Percentiles rank a stretch among this genome's conserved stretches.
These are phyloP conservation scores for Sminthopsis crassicaudata DNA, from an alignment of 2,113 vertebrate genomes.

Conservation along the genomic window DNA sequence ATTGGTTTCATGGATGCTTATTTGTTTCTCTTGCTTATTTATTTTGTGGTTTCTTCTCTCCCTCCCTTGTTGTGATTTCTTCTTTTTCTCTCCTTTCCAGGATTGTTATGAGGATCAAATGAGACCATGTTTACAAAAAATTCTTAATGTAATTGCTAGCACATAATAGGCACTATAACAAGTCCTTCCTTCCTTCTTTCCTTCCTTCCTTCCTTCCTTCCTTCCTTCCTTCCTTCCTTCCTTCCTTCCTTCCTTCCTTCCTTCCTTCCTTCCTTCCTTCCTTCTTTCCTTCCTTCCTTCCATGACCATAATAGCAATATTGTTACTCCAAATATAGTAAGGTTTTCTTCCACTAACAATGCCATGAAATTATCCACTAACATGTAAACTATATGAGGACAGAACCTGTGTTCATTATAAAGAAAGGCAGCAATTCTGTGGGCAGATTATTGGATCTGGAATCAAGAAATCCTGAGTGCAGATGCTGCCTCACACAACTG, in stretches of 20 bases:
- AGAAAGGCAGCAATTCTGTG: too few relatives aligned
- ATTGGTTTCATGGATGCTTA: constrained; percentile 4
- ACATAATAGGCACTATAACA: background rate
- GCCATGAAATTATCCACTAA: too few relatives aligned
- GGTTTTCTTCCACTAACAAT: too few relatives aligned
- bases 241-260: too few relatives aligned
- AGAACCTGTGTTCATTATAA: too few relatives aligned
- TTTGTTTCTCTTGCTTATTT: constrained; percentile 47
- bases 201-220: too few relatives aligned
- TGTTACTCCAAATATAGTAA: too few relatives aligned
- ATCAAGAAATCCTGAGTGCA: background rate
- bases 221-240: too few relatives aligned
- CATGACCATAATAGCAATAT: too few relatives aligned
- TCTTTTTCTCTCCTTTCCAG: background rate
- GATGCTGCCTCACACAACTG: background rate
- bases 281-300: too few relatives aligned
- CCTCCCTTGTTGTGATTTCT: constrained; percentile 12
- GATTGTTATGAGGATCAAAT: background rate
- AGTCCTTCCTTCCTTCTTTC: background rate
- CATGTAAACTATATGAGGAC: too few relatives aligned
- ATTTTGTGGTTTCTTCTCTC: background rate
- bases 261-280: too few relatives aligned
- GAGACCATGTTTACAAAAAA: background rate
- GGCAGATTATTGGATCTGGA: background rate
- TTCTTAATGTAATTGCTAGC: background rate